phyloP scores from a whole-genome alignment of 2,888 invertebrate species.

The Catonia carolina region DNA sequence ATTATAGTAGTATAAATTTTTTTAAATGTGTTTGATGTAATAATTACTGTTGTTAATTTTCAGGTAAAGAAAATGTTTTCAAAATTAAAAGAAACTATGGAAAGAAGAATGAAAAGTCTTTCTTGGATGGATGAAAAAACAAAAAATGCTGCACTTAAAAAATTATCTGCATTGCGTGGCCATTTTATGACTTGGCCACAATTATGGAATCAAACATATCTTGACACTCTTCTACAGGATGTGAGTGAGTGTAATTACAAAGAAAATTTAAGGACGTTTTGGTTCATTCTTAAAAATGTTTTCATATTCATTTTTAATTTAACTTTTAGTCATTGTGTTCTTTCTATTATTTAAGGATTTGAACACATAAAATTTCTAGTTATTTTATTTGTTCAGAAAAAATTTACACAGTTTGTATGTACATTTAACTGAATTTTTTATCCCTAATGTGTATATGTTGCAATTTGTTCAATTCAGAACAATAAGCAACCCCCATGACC shows the following conservation, averaged over 20 bases:
- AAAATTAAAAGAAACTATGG: constrained; percentile 44
- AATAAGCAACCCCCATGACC: too few species aligned
- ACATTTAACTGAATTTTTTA: too few species aligned
- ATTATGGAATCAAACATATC: constrained; percentile 39
- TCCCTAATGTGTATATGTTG: too few species aligned
- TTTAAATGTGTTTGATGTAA: too few species aligned
- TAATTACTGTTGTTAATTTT: constrained; percentile 6
- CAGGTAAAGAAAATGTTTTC: constrained; percentile 39
- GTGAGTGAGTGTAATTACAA: constrained; percentile 10
- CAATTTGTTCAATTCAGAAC: too few species aligned
- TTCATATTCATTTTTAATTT: not conserved
- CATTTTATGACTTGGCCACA: constrained; percentile 45
- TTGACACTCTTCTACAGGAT: constrained; percentile 21
- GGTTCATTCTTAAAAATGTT: not conserved
- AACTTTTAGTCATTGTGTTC: not conserved
- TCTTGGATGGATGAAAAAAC: constrained; percentile 46
- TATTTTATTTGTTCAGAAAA: too few species aligned
- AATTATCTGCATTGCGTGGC: constrained; percentile 43
- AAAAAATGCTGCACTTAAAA: constrained; percentile 43
- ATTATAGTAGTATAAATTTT: too few species aligned
- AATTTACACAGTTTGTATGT: too few species aligned
- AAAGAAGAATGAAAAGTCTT: constrained; percentile 41
- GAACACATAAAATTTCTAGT: too few species aligned
- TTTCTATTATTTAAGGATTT: too few species aligned
- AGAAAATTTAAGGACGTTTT: not conserved